A percentile compares a stretch with the other conserved stretches of the same genome.
Conservation (phyloP, 2,797 vertebrate genomes). For the Catostomus latipinnis region DNA sequence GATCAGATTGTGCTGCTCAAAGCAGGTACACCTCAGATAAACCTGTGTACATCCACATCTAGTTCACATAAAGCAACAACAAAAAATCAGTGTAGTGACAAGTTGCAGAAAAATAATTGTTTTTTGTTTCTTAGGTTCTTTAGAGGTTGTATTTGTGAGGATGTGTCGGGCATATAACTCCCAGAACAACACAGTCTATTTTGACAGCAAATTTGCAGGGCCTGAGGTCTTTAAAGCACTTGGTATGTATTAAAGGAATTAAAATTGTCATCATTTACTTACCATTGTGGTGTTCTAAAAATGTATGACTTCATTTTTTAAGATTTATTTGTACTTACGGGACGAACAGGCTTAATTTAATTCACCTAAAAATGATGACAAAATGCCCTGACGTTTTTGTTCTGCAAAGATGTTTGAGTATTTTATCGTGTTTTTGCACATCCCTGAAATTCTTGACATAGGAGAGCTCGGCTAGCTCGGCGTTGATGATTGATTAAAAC, state of each 20-base stretch:
- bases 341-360: too few relatives aligned
- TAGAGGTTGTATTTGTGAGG: constrained; percentile 92
- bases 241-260: constrained; percentile 74
- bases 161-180: constrained; percentile 95
- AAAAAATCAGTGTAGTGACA: background rate
- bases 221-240: constrained; percentile 91
- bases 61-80: constrained; percentile 9
- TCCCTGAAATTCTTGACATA: too few relatives aligned
- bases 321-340: too few relatives aligned
- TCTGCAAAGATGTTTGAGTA: too few relatives aligned
- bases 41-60: constrained; percentile 2
- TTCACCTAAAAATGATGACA: too few relatives aligned
- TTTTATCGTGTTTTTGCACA: too few relatives aligned
- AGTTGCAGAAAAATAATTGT: background rate
- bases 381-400: too few relatives aligned
- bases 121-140: constrained; percentile 79
- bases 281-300: too few relatives aligned
- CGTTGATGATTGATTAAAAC: too few relatives aligned
- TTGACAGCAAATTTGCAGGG: constrained; percentile 91
- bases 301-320: too few relatives aligned
- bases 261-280: too few relatives aligned
- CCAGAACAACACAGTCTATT: constrained; percentile 91
- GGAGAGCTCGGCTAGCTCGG: too few relatives aligned
- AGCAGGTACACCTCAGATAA: constrained; percentile 80
- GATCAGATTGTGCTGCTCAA: constrained; percentile 96